Evolutionary conservation across 2,888 invertebrate genomes (phyloP).

Genomic region (Caenorhabditis becei): DNA sequence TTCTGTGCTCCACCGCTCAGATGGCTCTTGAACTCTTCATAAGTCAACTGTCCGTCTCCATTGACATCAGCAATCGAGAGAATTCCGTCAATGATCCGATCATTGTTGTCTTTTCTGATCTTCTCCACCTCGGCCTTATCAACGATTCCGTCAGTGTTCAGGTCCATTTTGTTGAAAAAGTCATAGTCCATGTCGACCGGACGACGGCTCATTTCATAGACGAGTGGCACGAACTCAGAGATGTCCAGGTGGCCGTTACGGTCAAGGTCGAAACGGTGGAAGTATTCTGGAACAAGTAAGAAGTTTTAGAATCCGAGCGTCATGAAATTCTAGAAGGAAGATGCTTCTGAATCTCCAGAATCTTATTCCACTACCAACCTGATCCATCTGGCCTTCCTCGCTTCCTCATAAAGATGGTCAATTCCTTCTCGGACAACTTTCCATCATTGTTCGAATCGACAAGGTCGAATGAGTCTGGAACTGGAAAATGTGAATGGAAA

Average conservation of each 20-base stretch:
- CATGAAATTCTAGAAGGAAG: too few species aligned
- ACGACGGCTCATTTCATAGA: conserved; percentile 73
- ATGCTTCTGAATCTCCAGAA: background rate
- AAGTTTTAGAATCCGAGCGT: too few species aligned
- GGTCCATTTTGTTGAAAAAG: conserved; percentile 77
- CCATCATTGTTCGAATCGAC: conserved; percentile 61
- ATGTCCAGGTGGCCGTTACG: conserved; percentile 72
- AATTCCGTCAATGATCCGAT: conserved; percentile 75
- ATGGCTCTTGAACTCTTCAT: conserved; percentile 71
- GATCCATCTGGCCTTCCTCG: conserved; percentile 48
- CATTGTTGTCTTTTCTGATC: conserved; percentile 61
- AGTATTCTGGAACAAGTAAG: conserved; percentile 58
- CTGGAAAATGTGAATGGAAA: background rate
- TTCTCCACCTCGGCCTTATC: conserved; percentile 53
- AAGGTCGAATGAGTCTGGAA: conserved; percentile 56
- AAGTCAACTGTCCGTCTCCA: conserved; percentile 72
- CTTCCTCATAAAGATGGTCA: conserved; percentile 53
- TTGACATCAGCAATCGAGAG: conserved; percentile 77
- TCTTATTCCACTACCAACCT: conserved; percentile 25
- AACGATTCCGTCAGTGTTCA: conserved; percentile 72
- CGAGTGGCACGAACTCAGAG: conserved; percentile 79
- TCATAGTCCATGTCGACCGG: conserved; percentile 73
- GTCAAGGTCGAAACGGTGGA: conserved; percentile 72
- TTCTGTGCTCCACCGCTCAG: conserved; percentile 53
- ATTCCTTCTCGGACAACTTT: conserved; percentile 39